Evolutionary conservation across 2,888 invertebrate species (phyloP), one percentile per base, ranked within the genome.

Genomic region (Cyclophora albipunctata): DNA sequence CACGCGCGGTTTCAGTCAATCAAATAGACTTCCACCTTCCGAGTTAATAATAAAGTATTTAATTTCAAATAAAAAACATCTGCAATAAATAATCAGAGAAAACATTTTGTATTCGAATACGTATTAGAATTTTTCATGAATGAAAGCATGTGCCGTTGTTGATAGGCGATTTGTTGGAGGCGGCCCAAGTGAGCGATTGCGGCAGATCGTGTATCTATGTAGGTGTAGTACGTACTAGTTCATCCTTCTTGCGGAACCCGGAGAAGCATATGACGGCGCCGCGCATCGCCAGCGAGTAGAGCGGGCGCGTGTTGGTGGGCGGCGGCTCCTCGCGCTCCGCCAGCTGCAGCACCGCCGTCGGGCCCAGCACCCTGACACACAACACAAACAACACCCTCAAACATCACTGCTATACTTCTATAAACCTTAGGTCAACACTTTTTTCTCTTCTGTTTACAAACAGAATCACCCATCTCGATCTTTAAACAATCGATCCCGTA

Each of bases 191-290:
- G 20, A 53, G 51, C 53, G 50, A 51, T 51, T 45, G 57, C 51
- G 56, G 59, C 53, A 34, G 6, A 43, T 43, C 34, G 20, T 43
- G 6, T 43, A 43, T 34, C 33, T 43, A 43, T 34, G 51, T 56
- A 58, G 52, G 53, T 56, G 50, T 54, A 60, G 51, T 58, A 57
- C 53, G 52, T 57, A 97, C 97, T 91, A 98, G 89, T 88, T 96
- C 95, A 81, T 95, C 95, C 78, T 95, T 95, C 78, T 94, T 93
- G 66, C 96, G 91, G 83, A 98, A 97, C 53, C 97, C 97, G 53
- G 97, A 96, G 85, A 98, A 97, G 84, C 96, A 97, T 63, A 97
- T 93, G 69, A 96, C 93, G 48, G 95, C 92, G 58, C 96, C 95
- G 66, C 92, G 91, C 97, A 98, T 97, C 53, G 96, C 92, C 70